Conservation (phyloP, 2,113 vertebrate species). For the Gymnocephalus cernua region DNA sequence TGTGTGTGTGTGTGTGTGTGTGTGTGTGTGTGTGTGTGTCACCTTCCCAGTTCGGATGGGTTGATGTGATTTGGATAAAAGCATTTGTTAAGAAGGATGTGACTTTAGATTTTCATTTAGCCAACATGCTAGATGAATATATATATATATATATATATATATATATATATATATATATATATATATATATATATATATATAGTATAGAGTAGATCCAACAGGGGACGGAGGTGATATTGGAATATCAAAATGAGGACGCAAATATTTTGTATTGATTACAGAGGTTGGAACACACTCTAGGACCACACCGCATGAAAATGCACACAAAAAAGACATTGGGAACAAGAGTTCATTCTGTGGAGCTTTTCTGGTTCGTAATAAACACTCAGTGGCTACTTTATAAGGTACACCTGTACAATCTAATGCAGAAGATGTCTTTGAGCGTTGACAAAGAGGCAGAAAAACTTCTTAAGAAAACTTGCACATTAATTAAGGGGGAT, state of each 20-base stretch:
- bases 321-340: background rate
- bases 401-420: background rate
- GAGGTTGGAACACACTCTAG: background rate
- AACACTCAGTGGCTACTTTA: background rate
- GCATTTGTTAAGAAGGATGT: background rate
- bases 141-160: too few species aligned
- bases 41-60: accelerated
- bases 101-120: background rate
- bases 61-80: background rate
- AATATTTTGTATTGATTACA: background rate
- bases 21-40: too few species aligned
- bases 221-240: background rate
- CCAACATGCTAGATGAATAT: background rate
- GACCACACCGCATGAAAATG: background rate
- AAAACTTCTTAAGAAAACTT: background rate
- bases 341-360: background rate
- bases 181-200: too few species aligned
- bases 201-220: too few species aligned
- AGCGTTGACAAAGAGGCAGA: background rate
- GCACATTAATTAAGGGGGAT: conserved; percentile 24
- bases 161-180: too few species aligned
- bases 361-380: background rate
- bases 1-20: too few species aligned
- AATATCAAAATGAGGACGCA: background rate
- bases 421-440: background rate